phyloP scores from a whole-genome alignment of 2,888 invertebrate species.

The Notodonta dromedarius region DNA sequence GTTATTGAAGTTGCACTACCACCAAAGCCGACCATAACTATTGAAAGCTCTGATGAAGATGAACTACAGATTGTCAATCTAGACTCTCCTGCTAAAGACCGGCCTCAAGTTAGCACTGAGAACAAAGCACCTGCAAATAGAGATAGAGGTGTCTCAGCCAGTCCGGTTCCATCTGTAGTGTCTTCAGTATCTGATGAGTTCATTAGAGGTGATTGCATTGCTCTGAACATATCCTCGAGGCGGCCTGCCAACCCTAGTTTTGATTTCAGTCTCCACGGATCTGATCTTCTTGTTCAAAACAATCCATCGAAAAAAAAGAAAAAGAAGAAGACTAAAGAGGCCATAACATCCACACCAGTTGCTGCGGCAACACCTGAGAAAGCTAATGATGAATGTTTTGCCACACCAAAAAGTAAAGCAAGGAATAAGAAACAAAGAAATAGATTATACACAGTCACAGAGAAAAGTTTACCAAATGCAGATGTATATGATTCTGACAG shows the following conservation, averaged over 20 bases:
- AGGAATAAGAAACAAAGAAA: slow-evolving; percentile 72
- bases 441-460: slow-evolving; percentile 66
- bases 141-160: slow-evolving; percentile 64
- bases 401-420: slow-evolving; percentile 77
- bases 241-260: slow-evolving; percentile 67
- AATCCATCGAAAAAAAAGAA: slow-evolving; percentile 72
- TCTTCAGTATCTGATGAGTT: slow-evolving; percentile 81
- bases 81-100: slow-evolving; percentile 34
- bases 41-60: slow-evolving; percentile 80
- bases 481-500: slow-evolving; percentile 86
- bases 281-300: slow-evolving; percentile 67
- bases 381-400: slow-evolving; percentile 64
- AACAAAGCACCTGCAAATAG: slow-evolving; percentile 33
- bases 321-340: slow-evolving; percentile 70
- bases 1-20: slow-evolving; percentile 76
- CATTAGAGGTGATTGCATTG: slow-evolving; percentile 77
- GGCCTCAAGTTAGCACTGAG: slow-evolving; percentile 34
- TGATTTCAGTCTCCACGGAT: slow-evolving; percentile 78
- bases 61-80: slow-evolving; percentile 54
- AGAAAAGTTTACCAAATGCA: slow-evolving; percentile 66
- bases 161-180: slow-evolving; percentile 77
- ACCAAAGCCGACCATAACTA: slow-evolving; percentile 76
- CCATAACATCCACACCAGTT: slow-evolving; percentile 60
- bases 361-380: slow-evolving; percentile 33
- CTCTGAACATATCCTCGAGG: slow-evolving; percentile 75